Evolutionary conservation across 1,140 invertebrate species (phyloP).

Genomic region (Meloidogyne floridensis): DNA sequence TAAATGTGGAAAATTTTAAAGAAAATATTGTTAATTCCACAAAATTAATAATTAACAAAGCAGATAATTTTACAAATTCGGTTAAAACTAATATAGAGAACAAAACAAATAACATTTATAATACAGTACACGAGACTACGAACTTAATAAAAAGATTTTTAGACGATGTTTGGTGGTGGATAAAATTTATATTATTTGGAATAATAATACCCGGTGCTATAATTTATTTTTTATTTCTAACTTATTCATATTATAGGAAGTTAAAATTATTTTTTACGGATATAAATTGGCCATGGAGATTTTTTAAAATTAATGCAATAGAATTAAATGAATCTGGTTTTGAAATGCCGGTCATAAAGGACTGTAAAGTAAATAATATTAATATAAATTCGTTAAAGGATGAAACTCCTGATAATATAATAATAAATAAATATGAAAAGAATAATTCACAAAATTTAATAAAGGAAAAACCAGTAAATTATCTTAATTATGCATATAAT

Average conservation of each 20-base stretch:
- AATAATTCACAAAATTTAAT: neutral
- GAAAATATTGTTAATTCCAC: neutral
- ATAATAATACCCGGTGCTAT: neutral
- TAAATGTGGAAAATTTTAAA: neutral
- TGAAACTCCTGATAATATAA: too few relatives aligned
- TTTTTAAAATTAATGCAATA: neutral
- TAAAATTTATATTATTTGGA: neutral
- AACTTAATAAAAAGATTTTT: neutral
- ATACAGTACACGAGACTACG: neutral
- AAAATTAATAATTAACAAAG: neutral
- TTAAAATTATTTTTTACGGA: neutral
- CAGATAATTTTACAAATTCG: neutral
- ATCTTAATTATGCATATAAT: neutral
- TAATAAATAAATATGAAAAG: neutral
- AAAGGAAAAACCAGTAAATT: neutral
- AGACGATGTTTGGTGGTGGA: neutral
- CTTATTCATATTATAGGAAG: neutral
- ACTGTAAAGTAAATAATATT: too few relatives aligned
- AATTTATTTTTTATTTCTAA: slow-evolving; percentile 10
- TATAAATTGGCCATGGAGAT: neutral
- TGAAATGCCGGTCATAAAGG: too few relatives aligned
- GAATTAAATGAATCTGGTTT: neutral
- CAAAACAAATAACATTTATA: neutral
- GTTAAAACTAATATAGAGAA: neutral
- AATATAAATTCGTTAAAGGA: too few relatives aligned